Conservation (phyloP, 1,140 invertebrate genomes). For the Drosophila bocki region DNA sequence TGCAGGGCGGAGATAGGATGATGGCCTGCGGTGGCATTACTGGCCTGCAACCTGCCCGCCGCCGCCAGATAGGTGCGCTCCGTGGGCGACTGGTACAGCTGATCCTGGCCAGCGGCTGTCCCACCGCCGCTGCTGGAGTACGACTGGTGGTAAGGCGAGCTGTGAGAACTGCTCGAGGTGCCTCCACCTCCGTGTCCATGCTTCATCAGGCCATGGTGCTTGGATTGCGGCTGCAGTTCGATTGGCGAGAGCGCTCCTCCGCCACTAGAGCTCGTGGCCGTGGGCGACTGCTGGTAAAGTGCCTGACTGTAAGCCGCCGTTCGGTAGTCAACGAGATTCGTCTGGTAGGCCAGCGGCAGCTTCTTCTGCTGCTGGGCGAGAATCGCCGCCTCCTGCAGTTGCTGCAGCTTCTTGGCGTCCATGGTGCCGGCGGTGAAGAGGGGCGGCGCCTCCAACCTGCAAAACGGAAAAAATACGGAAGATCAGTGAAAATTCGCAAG, state of each 20-base stretch:
- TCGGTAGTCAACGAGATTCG: conserved; percentile 76
- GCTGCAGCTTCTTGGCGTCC: conserved; percentile 89
- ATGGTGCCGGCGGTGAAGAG: conserved; percentile 88
- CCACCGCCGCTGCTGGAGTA: conserved; percentile 68
- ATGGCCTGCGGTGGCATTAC: conserved; percentile 84
- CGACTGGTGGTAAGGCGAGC: conserved; percentile 80
- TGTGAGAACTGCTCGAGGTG: conserved; percentile 78
- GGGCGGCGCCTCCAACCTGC: conserved; percentile 89
- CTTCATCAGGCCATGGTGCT: conserved; percentile 73
- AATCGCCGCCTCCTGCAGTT: conserved; percentile 76
- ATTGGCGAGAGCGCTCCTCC: conserved; percentile 75
- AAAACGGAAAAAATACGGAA: conserved; percentile 72
- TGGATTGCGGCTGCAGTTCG: conserved; percentile 79
- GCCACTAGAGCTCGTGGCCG: conserved; percentile 70
- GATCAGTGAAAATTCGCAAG: conserved; percentile 12
- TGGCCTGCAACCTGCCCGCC: conserved; percentile 85
- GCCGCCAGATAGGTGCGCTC: conserved; percentile 84
- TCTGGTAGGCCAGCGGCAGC: conserved; percentile 83
- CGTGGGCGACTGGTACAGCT: conserved; percentile 79
- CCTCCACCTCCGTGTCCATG: conserved; percentile 47
- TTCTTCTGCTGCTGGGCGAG: conserved; percentile 83
- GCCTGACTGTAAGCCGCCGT: conserved; percentile 79
- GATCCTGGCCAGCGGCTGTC: conserved; percentile 54
- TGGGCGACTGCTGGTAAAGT: conserved; percentile 77
- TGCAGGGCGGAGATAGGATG: conserved; percentile 86